Evolutionary conservation across 2,888 invertebrate genomes (phyloP).

Genomic region (Stratiomys singularior): DNA sequence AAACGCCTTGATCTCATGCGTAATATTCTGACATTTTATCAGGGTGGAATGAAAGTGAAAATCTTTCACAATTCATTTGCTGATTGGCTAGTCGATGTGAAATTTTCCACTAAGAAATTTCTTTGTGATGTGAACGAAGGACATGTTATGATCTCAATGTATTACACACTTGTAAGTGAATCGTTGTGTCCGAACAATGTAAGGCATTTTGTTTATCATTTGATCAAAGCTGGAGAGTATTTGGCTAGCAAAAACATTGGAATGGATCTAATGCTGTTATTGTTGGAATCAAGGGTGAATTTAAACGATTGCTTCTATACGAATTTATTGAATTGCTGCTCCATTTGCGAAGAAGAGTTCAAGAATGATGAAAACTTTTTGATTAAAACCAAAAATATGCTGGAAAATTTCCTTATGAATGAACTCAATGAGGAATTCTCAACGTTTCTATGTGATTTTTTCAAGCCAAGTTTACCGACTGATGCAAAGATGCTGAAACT

Average conservation of each 20-base stretch:
- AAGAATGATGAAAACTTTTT: conserved; percentile 63
- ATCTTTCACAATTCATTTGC: conserved; percentile 96
- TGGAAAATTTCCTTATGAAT: conserved; percentile 65
- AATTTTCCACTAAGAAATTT: conserved; percentile 95
- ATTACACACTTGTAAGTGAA: conserved; percentile 77
- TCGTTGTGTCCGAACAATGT: conserved; percentile 78
- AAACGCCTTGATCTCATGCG: conserved; percentile 80
- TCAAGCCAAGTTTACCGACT: conserved; percentile 72
- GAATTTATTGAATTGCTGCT: conserved; percentile 67
- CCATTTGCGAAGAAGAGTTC: conserved; percentile 63
- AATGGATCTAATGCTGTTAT: conserved; percentile 63
- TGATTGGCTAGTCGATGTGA: conserved; percentile 96
- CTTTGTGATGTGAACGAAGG: conserved; percentile 88
- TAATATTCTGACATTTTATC: conserved; percentile 66
- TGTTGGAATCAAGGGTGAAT: conserved; percentile 64
- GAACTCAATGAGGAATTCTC: conserved; percentile 63
- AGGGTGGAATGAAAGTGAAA: conserved; percentile 59
- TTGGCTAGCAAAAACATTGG: conserved; percentile 64
- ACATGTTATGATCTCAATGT: conserved; percentile 88
- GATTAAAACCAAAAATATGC: conserved; percentile 62
- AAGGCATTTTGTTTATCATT: conserved; percentile 77
- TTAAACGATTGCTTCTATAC: conserved; percentile 65
- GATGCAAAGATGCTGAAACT: conserved; percentile 78
- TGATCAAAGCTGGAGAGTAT: conserved; percentile 75
- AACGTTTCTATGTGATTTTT: conserved; percentile 66